A percentile compares a stretch with the other conserved stretches of the same genome.
Evolutionary conservation across 2,113 vertebrate genomes (phyloP).

Genomic region (Corythaeola cristata): DNA sequence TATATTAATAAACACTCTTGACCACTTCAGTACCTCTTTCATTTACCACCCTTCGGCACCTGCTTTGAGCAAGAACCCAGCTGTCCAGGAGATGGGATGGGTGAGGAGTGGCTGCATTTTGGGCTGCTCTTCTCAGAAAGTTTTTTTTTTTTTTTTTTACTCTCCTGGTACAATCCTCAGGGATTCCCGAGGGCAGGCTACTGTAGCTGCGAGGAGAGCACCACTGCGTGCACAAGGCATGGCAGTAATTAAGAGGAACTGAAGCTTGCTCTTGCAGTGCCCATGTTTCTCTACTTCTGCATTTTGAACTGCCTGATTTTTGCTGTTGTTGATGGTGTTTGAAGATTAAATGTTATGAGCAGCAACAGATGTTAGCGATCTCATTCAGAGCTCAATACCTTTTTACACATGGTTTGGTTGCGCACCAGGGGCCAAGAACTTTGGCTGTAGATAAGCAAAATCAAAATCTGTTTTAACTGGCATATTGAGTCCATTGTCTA

Average conservation of each 20-base stretch:
- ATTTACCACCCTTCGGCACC: neutral
- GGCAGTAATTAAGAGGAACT: neutral
- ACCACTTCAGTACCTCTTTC: neutral
- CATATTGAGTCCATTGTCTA: constrained; percentile 26
- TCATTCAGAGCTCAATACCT: constrained; percentile 43
- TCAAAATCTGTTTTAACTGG: constrained; percentile 58
- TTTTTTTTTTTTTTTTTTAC: neutral
- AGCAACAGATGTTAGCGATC: constrained; percentile 59
- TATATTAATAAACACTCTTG: neutral
- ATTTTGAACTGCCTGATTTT: neutral
- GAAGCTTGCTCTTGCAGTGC: neutral
- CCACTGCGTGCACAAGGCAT: neutral
- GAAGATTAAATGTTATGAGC: constrained; percentile 32
- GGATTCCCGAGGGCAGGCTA: neutral
- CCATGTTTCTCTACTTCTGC: neutral
- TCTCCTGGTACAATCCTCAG: neutral
- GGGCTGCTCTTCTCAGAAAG: neutral
- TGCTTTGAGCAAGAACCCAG: neutral
- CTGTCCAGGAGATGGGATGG: neutral
- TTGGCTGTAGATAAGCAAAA: constrained; percentile 58
- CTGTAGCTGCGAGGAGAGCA: neutral
- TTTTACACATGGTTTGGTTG: constrained; percentile 48
- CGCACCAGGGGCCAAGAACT: constrained; percentile 27
- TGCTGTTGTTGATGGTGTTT: neutral
- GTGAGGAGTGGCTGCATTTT: neutral